phyloP scores from a whole-genome alignment of 2,113 vertebrate species.

The Hippocampus comes region DNA sequence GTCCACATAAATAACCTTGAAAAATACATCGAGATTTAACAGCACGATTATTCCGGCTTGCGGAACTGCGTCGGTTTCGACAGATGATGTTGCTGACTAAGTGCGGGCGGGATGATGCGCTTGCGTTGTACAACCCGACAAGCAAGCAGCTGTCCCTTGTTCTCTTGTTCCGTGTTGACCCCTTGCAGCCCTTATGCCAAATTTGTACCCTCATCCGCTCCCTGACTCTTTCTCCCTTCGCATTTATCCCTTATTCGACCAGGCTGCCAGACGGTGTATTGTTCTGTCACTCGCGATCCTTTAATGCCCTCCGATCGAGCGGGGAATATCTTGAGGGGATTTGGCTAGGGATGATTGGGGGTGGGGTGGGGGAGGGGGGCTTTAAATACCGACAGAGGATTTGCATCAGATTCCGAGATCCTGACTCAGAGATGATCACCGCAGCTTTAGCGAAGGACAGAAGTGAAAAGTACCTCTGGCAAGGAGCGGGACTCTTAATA shows the following conservation, averaged over 20 bases:
- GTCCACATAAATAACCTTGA: slow-evolving; percentile 49
- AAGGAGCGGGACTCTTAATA: slow-evolving; percentile 11
- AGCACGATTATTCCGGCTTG: slow-evolving; percentile 38
- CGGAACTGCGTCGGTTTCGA: slow-evolving; percentile 30
- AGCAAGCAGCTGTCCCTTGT: slow-evolving; percentile 51
- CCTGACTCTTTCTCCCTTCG: slow-evolving; percentile 14
- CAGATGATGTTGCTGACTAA: slow-evolving; percentile 30
- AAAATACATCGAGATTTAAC: slow-evolving; percentile 53
- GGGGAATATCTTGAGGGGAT: slow-evolving; percentile 79
- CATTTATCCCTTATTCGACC: slow-evolving; percentile 41
- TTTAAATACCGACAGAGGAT: slow-evolving; percentile 75
- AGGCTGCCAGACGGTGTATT: slow-evolving; percentile 66
- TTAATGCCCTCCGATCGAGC: slow-evolving; percentile 77
- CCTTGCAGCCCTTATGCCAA: slow-evolving; percentile 11
- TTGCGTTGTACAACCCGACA: slow-evolving; percentile 37
- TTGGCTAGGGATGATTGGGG: slow-evolving; percentile 73
- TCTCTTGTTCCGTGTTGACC: not conserved
- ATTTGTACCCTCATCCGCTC: slow-evolving; percentile 16
- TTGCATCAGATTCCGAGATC: slow-evolving; percentile 75
- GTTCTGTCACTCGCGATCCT: slow-evolving; percentile 71
- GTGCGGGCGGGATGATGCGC: slow-evolving; percentile 30
- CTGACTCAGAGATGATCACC: slow-evolving; percentile 65
- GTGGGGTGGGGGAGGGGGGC: slow-evolving; percentile 24
- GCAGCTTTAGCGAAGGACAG: slow-evolving; percentile 42
- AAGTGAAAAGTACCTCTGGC: slow-evolving; percentile 25